Evolutionary conservation across 1,140 invertebrate species (phyloP).

Genomic region (Drosophila kikkawai): DNA sequence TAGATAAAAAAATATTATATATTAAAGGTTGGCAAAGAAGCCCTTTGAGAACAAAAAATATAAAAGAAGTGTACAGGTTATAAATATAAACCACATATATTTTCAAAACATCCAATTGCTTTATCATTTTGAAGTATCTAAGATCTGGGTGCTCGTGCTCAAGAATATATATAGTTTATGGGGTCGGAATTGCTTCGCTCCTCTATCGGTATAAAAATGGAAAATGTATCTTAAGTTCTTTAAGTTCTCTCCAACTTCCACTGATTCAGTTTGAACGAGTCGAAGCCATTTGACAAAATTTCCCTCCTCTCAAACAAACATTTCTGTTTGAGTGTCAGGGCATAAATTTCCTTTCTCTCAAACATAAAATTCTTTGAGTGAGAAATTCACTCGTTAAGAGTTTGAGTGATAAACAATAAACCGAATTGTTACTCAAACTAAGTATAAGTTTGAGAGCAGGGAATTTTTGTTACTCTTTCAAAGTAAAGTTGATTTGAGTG

Average conservation of each 20-base stretch:
- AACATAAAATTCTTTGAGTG: background rate
- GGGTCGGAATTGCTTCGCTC: constrained; percentile 1
- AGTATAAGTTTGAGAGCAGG: background rate
- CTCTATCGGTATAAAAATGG: constrained; percentile 1
- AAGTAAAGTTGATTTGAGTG: background rate
- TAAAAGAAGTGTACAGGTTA: background rate
- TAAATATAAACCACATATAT: background rate
- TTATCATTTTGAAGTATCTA: background rate
- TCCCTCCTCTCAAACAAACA: background rate
- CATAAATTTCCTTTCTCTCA: background rate
- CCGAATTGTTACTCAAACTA: constrained; percentile 10
- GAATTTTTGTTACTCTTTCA: background rate
- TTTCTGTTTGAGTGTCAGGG: background rate
- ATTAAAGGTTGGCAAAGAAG: background rate
- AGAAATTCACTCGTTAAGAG: background rate
- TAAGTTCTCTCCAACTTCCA: background rate
- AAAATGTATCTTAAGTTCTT: background rate
- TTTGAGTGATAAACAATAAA: background rate
- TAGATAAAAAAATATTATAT: background rate
- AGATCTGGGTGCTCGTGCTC: background rate
- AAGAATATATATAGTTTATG: constrained; percentile 18
- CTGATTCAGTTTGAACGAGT: background rate
- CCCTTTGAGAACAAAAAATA: no score
- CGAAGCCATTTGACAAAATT: background rate
- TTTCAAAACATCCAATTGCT: background rate